Conservation (phyloP, 2,113 vertebrate species). For the Hippocampus guttulatus region DNA sequence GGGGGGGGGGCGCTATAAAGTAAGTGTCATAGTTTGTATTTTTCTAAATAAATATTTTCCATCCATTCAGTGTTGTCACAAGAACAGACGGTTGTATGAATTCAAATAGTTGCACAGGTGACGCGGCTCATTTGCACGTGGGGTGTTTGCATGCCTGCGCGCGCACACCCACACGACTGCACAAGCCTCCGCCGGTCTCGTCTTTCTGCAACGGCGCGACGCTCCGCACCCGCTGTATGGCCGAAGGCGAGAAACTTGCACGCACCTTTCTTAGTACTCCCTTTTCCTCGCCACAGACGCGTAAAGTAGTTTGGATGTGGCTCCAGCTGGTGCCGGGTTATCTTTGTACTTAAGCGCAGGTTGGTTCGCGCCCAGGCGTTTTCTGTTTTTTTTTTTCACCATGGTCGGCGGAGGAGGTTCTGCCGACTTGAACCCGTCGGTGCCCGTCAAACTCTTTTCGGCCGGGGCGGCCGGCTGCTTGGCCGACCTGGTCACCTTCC, state of each 20-base stretch:
- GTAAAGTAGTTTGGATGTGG: background rate
- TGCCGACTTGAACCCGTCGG: conserved; percentile 58
- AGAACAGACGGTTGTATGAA: background rate
- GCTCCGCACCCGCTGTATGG: conserved; percentile 8
- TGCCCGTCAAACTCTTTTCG: conserved; percentile 69
- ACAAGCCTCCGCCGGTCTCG: background rate
- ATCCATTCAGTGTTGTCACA: background rate
- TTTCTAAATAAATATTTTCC: conserved; percentile 57
- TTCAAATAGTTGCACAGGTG: background rate
- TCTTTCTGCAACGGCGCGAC: conserved; percentile 9
- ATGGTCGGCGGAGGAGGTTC: conserved; percentile 69
- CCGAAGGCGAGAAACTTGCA: conserved; percentile 4
- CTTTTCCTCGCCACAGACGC: conserved; percentile 25
- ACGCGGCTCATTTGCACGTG: background rate
- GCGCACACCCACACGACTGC: background rate
- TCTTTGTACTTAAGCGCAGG: background rate
- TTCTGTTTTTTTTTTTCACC: background rate
- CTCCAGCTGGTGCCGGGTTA: background rate
- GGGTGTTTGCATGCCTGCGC: conserved; percentile 1
- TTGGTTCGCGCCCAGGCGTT: background rate
- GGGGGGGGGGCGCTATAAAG: conserved; percentile 26
- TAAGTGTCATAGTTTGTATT: conserved; percentile 41
- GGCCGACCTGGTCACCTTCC: conserved; percentile 83
- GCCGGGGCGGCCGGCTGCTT: conserved; percentile 80
- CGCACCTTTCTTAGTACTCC: conserved; percentile 7